phyloP scores from a whole-genome alignment of 1,140 invertebrate species.

The Ostrea edulis region DNA sequence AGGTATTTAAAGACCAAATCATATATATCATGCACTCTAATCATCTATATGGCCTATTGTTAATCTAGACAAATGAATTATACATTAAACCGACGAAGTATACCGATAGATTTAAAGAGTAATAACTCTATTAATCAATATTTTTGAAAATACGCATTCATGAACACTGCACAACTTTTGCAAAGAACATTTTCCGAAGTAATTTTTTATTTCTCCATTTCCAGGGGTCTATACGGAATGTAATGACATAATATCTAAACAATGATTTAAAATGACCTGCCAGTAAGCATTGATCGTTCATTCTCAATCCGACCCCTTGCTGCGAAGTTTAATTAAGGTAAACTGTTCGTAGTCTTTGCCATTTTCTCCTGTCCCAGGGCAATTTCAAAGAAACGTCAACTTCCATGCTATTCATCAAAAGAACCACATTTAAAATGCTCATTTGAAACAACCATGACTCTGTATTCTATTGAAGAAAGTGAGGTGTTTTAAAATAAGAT shows the following conservation, averaged over 20 bases:
- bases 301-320: not conserved
- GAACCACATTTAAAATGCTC: no score
- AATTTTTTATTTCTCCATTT: not conserved
- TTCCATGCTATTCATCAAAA: no score
- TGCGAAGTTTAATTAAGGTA: not conserved
- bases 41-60: conserved; percentile 23
- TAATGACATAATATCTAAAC: not conserved
- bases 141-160: conserved; percentile 7
- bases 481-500: no score
- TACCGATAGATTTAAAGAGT: conserved; percentile 1
- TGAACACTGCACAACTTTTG: not conserved
- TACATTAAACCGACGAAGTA: not conserved
- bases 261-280: not conserved
- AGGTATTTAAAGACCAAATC: conserved; percentile 6
- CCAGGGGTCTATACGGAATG: not conserved
- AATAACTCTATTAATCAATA: conserved; percentile 10
- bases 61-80: conserved; percentile 39
- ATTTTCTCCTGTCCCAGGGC: not conserved
- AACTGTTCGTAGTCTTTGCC: not conserved
- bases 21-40: conserved; percentile 23
- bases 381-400: no score
- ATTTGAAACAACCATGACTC: no score
- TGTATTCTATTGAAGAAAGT: no score
- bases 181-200: no score
- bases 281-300: not conserved